phyloP scores from a whole-genome alignment of 64 coral and sea anemone genomes.

The Montipora cactus region DNA sequence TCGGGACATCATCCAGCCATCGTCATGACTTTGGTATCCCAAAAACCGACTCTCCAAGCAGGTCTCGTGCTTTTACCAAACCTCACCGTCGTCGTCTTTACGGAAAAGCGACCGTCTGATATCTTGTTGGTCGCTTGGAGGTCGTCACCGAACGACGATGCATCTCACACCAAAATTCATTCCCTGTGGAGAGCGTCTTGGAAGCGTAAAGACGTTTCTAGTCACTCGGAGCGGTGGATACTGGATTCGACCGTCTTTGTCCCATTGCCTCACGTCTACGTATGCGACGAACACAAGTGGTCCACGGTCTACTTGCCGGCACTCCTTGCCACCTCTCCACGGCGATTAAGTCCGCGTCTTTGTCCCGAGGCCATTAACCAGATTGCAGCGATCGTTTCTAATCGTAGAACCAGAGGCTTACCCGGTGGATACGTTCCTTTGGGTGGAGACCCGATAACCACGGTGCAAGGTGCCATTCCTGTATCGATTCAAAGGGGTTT shows the following conservation, averaged over 20 bases:
- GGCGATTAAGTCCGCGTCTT: not conserved
- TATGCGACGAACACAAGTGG: not conserved
- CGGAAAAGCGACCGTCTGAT: not conserved
- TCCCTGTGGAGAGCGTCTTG: not conserved
- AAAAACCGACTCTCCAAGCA: not conserved
- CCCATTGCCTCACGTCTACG: not conserved
- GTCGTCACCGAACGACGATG: too few relatives aligned
- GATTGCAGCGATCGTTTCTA: not conserved
- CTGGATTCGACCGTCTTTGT: not conserved
- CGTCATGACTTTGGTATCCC: not conserved
- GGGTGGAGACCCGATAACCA: not conserved
- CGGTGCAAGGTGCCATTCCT: not conserved
- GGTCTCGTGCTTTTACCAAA: not conserved
- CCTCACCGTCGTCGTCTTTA: not conserved
- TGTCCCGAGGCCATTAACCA: not conserved
- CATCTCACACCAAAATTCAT: not conserved
- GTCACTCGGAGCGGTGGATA: not conserved
- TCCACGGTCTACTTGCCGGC: not conserved
- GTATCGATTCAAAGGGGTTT: not conserved
- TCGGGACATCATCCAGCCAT: not conserved
- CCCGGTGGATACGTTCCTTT: not conserved
- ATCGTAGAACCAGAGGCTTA: not conserved
- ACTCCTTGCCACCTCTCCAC: not conserved
- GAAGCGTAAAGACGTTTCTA: not conserved
- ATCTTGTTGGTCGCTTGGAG: not conserved